Evolutionary conservation across 1,140 invertebrate genomes (phyloP).

Genomic region (Drosophila tropicalis): DNA sequence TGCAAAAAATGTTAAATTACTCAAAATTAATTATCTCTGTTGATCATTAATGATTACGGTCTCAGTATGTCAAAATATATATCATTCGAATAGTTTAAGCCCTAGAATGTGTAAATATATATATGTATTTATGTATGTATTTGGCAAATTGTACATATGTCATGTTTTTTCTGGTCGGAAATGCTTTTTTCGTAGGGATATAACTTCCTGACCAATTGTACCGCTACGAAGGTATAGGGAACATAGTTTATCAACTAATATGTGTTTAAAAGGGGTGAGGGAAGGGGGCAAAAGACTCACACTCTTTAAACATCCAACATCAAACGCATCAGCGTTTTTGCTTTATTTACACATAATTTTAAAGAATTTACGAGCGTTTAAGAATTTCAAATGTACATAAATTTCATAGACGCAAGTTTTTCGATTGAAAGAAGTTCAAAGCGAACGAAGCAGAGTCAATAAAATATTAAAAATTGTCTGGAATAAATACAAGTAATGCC

Average conservation of each 20-base stretch:
- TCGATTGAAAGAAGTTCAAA: conserved; percentile 56
- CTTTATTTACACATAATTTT: conserved; percentile 64
- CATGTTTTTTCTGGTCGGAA: too few relatives aligned
- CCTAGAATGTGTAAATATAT: too few relatives aligned
- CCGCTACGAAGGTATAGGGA: too few relatives aligned
- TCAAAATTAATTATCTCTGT: too few relatives aligned
- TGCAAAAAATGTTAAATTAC: too few relatives aligned
- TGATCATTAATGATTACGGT: too few relatives aligned
- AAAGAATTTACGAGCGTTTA: conserved; percentile 52
- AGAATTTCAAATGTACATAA: conserved; percentile 41
- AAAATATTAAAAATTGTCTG: conserved; percentile 75
- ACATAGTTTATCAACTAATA: background rate
- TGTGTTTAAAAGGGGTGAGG: background rate
- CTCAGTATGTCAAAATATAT: too few relatives aligned
- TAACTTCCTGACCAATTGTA: too few relatives aligned
- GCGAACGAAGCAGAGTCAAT: conserved; percentile 44
- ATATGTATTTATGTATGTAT: too few relatives aligned
- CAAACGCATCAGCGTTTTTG: conserved; percentile 47
- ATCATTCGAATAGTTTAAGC: too few relatives aligned
- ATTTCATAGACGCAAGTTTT: conserved; percentile 32
- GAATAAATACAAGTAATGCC: conserved; percentile 52
- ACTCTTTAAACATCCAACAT: conserved; percentile 44
- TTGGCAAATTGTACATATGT: too few relatives aligned
- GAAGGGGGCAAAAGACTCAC: background rate
- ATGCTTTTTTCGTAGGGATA: too few relatives aligned